phyloP scores from a whole-genome alignment of 2,797 vertebrate species.

The Pagetopsis macropterus region DNA sequence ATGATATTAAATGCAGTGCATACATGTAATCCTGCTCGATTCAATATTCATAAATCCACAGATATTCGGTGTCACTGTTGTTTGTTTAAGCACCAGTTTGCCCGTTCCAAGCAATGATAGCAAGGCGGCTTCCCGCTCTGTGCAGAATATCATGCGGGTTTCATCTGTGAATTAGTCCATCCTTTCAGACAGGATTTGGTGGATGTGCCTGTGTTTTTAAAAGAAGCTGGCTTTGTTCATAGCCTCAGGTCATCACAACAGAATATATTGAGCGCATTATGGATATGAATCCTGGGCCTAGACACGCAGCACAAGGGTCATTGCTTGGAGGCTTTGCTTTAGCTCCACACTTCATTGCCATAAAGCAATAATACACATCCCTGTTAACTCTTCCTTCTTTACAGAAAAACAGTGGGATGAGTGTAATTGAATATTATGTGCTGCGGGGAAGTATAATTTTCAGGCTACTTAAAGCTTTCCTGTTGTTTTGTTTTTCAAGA shows the following conservation, averaged over 20 bases:
- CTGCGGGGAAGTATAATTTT: conserved; percentile 73
- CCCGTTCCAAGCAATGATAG: conserved; percentile 42
- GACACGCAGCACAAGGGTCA: conserved; percentile 82
- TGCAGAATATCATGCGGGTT: conserved; percentile 77
- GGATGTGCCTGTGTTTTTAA: conserved; percentile 80
- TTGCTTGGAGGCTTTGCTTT: conserved; percentile 78
- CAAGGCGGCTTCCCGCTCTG: conserved; percentile 51
- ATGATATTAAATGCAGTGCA: conserved; percentile 44
- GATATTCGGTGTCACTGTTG: conserved; percentile 30
- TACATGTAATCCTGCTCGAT: conserved; percentile 42
- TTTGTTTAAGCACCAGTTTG: conserved; percentile 58
- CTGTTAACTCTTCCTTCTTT: conserved; percentile 79
- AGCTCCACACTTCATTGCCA: conserved; percentile 82
- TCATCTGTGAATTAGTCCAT: conserved; percentile 81
- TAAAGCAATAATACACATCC: conserved; percentile 84
- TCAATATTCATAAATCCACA: conserved; percentile 49
- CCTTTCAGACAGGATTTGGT: conserved; percentile 82
- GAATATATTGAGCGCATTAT: conserved; percentile 89
- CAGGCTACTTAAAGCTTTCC: conserved; percentile 70
- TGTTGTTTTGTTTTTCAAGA: conserved; percentile 67
- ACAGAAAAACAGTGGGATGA: conserved; percentile 62
- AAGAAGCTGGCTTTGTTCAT: conserved; percentile 73
- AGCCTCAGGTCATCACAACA: conserved; percentile 83
- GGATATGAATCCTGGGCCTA: conserved; percentile 86
- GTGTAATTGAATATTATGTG: conserved; percentile 79